phyloP scores from a whole-genome alignment of 2,113 vertebrate genomes.

The Scatophagus argus region DNA sequence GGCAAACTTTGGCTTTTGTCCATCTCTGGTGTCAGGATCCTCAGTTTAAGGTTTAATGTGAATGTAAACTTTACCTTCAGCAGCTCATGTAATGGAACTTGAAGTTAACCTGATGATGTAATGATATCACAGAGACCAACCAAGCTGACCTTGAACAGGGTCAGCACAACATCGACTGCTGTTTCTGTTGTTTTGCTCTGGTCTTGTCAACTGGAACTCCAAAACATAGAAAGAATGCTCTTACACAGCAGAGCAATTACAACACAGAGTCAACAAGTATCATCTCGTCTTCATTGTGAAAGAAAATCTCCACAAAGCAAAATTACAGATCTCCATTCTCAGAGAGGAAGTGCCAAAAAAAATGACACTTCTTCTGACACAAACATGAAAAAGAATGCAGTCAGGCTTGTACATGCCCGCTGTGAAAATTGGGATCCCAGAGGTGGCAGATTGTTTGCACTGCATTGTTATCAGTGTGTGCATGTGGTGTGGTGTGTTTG shows the following conservation, averaged over 20 bases:
- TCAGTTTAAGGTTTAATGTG: neutral
- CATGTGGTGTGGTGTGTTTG: slow-evolving; percentile 24
- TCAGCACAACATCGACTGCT: neutral
- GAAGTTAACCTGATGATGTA: neutral
- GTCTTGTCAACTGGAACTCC: neutral
- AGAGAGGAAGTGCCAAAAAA: slow-evolving; percentile 59
- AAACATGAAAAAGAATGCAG: slow-evolving; percentile 65
- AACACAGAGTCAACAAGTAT: slow-evolving; percentile 27
- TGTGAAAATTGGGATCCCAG: slow-evolving; percentile 48
- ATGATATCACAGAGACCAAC: neutral
- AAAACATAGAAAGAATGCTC: slow-evolving; percentile 63
- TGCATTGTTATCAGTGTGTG: slow-evolving; percentile 58
- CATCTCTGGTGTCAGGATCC: neutral
- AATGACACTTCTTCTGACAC: slow-evolving; percentile 62
- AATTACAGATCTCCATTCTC: slow-evolving; percentile 60
- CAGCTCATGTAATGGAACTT: neutral
- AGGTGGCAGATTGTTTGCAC: slow-evolving; percentile 46
- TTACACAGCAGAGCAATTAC: slow-evolving; percentile 46
- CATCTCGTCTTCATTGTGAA: slow-evolving; percentile 27
- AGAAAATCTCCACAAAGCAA: slow-evolving; percentile 35
- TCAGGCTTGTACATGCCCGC: slow-evolving; percentile 60
- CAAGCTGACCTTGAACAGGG: neutral
- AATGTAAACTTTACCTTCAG: neutral
- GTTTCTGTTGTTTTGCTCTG: slow-evolving; percentile 10
- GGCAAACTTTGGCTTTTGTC: neutral